These are phyloP conservation scores for Phalacrocorax brasilianus DNA, from an alignment of 2,113 vertebrate species.

Conservation along the genomic window DNA sequence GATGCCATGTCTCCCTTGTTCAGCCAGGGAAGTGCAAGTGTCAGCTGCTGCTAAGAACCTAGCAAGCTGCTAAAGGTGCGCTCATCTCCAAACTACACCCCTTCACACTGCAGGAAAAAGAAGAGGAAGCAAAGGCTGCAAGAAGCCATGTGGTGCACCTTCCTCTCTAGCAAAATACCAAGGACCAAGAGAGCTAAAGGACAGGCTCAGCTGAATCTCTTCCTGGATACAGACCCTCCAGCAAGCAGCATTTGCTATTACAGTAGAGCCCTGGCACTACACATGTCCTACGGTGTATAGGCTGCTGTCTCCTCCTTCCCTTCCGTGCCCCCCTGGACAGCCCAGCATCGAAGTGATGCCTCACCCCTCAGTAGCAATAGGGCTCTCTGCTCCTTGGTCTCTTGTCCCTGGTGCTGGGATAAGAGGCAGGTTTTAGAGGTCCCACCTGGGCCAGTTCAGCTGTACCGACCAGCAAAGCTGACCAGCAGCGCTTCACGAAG, in stretches of 20 bases:
- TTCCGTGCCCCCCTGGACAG: neutral
- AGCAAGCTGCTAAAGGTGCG: neutral
- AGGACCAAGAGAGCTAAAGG: neutral
- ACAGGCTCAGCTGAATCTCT: neutral
- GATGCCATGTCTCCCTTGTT: fast-evolving
- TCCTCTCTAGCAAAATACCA: neutral
- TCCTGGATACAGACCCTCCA: neutral
- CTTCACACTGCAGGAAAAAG: neutral
- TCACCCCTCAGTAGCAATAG: neutral
- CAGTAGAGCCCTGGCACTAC: neutral
- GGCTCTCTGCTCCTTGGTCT: too few relatives aligned
- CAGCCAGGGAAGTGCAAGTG: neutral
- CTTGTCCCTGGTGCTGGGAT: neutral
- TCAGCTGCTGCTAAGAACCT: neutral
- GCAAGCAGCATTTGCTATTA: neutral
- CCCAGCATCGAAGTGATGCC: too few relatives aligned
- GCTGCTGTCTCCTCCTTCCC: neutral
- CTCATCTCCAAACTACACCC: too few relatives aligned
- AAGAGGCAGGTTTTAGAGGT: neutral
- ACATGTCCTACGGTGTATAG: neutral
- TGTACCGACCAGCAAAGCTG: neutral
- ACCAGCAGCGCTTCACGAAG: neutral
- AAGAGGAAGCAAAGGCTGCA: neutral
- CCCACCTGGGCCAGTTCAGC: neutral
- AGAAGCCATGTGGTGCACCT: neutral